Conservation (phyloP, 2,797 vertebrate genomes). For the Peromyscus attwateri region DNA sequence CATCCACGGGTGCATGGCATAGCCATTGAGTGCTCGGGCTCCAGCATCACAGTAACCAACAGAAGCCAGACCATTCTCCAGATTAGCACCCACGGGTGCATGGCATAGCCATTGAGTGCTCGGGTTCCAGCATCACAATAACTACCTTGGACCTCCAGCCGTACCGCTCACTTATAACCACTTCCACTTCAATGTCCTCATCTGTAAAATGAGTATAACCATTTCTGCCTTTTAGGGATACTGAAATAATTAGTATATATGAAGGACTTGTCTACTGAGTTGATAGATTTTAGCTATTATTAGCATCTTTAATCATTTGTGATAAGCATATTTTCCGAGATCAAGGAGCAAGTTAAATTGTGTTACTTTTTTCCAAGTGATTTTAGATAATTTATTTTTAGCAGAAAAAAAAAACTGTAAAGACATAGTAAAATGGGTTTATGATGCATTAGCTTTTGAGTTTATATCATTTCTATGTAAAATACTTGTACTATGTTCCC, state of each 20-base stretch:
- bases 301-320: neutral
- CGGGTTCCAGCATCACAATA: neutral
- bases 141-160: neutral
- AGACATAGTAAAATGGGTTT: neutral
- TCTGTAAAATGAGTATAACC: neutral
- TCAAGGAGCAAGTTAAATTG: neutral
- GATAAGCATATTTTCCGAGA: neutral
- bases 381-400: neutral
- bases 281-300: neutral
- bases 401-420: conserved; percentile 22
- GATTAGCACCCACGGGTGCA: neutral
- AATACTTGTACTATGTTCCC: conserved; percentile 12
- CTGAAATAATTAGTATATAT: neutral
- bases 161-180: neutral
- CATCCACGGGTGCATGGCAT: neutral
- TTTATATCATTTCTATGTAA: conserved; percentile 8
- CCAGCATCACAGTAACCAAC: neutral
- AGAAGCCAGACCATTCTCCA: neutral
- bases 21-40: neutral
- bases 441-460: neutral
- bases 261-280: neutral
- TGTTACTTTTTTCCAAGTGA: neutral
- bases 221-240: neutral
- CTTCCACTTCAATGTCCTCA: neutral
- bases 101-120: neutral